These are phyloP conservation scores for Adelges cooleyi DNA, from an alignment of 1,140 invertebrate species.

Conservation along the genomic window DNA sequence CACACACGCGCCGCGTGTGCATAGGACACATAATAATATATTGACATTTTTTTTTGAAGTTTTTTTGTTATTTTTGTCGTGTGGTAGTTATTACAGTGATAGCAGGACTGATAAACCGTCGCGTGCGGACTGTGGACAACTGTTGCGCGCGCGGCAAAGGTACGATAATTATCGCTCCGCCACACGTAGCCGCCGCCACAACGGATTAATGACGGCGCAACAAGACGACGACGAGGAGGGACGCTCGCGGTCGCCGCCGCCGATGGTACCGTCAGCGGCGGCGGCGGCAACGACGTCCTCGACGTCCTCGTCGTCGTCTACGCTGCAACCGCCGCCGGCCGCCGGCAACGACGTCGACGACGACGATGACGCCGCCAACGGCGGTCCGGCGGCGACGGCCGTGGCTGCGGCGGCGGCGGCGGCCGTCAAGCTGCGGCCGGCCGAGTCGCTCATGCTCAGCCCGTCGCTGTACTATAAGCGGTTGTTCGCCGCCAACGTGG, in stretches of 20 bases:
- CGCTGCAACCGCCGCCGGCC: background rate
- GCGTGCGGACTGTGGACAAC: too few relatives aligned
- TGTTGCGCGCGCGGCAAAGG: too few relatives aligned
- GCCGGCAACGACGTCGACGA: slow-evolving; percentile 2
- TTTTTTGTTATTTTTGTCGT: too few relatives aligned
- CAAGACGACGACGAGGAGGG: background rate
- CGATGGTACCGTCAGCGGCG: slow-evolving; percentile 24
- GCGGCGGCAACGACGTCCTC: slow-evolving; percentile 22
- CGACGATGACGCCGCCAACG: slow-evolving; percentile 7
- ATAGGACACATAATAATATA: too few relatives aligned
- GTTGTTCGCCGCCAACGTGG: slow-evolving; percentile 34
- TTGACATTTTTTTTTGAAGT: too few relatives aligned
- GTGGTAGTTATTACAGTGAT: too few relatives aligned
- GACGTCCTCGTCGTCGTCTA: background rate
- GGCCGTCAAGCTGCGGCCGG: slow-evolving; percentile 31
- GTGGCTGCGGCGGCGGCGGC: slow-evolving; percentile 36
- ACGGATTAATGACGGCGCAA: background rate
- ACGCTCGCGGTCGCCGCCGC: slow-evolving; percentile 9
- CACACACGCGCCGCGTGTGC: background rate
- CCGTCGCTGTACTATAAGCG: slow-evolving; percentile 34
- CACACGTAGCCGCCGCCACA: background rate
- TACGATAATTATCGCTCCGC: too few relatives aligned
- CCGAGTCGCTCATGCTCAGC: slow-evolving; percentile 8
- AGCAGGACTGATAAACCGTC: too few relatives aligned
- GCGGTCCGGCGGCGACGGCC: slow-evolving; percentile 28